A percentile compares a stretch with the other conserved stretches of the same genome.
Evolutionary conservation across 2,113 vertebrate genomes (phyloP).

Genomic region (Megatriorchis doriae): DNA sequence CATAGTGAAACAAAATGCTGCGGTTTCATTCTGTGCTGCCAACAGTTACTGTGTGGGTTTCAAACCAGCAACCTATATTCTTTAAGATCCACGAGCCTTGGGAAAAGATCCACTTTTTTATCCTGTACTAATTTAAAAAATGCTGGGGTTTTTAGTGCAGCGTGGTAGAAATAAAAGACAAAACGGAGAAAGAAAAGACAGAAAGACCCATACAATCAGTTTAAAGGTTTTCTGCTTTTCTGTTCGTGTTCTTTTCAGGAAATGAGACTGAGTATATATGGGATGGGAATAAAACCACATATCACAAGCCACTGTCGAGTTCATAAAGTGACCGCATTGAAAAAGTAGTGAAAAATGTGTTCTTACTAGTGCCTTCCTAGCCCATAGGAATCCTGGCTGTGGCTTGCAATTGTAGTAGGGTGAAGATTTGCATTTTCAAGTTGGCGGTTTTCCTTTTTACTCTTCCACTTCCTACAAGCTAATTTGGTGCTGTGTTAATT

Average conservation of each 20-base stretch:
- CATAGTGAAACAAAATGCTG: neutral
- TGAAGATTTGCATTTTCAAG: slow-evolving; percentile 52
- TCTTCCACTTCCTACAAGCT: slow-evolving; percentile 23
- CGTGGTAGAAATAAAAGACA: neutral
- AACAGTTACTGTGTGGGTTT: neutral
- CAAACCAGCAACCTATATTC: neutral
- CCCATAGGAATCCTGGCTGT: neutral
- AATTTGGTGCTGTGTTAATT: slow-evolving; percentile 10
- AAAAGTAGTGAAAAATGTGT: slow-evolving; percentile 10
- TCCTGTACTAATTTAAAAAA: neutral
- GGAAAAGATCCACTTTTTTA: neutral
- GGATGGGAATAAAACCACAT: neutral
- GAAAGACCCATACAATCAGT: neutral
- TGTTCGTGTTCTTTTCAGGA: neutral
- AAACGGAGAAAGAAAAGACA: neutral
- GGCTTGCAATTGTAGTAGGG: slow-evolving; percentile 16
- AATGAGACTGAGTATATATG: neutral
- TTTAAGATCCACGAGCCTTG: neutral
- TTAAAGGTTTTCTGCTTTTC: slow-evolving; percentile 16
- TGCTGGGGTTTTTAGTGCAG: neutral
- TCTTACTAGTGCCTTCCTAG: neutral
- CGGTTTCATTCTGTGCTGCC: neutral
- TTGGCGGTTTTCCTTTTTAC: slow-evolving; percentile 52
- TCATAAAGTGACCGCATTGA: slow-evolving; percentile 1
- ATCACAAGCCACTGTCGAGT: neutral